Evolutionary conservation across 1,140 invertebrate species (phyloP).

Genomic region (Leptinotarsa lineolata): DNA sequence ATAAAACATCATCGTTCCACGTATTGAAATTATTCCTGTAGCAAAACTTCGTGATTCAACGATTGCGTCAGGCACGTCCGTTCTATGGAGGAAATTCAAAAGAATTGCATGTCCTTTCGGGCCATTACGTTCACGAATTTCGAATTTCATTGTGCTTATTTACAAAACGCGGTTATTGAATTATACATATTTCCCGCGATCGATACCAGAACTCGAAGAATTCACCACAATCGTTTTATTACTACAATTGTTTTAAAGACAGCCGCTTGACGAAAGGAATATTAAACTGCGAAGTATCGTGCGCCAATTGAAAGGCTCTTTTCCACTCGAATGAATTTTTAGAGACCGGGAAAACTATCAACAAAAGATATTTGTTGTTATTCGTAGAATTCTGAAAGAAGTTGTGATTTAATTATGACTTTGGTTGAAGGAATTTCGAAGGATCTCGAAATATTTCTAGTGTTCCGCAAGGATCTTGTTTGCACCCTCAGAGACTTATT

Average conservation of each 20-base stretch:
- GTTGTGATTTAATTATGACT: too few species aligned
- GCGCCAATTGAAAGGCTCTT: background rate
- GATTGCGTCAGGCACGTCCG: background rate
- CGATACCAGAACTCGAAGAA: background rate
- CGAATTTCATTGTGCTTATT: constrained; percentile 6
- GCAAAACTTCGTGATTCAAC: background rate
- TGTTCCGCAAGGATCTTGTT: too few species aligned
- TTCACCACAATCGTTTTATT: constrained; percentile 6
- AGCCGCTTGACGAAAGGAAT: background rate
- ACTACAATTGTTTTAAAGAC: constrained; percentile 1
- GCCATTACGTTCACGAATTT: constrained; percentile 2
- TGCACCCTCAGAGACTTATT: too few species aligned
- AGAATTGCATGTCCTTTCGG: constrained; percentile 5
- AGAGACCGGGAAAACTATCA: background rate
- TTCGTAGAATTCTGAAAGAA: too few species aligned
- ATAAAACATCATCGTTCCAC: background rate
- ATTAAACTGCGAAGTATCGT: background rate
- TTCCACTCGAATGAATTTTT: background rate
- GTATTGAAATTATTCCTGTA: background rate
- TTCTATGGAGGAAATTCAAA: background rate
- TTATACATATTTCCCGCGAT: constrained; percentile 6
- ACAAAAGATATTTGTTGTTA: too few species aligned
- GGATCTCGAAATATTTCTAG: too few species aligned
- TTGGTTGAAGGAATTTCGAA: too few species aligned
- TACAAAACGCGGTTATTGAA: background rate